phyloP scores from a whole-genome alignment of 2,888 invertebrate genomes.

The Oligia latruncula region DNA sequence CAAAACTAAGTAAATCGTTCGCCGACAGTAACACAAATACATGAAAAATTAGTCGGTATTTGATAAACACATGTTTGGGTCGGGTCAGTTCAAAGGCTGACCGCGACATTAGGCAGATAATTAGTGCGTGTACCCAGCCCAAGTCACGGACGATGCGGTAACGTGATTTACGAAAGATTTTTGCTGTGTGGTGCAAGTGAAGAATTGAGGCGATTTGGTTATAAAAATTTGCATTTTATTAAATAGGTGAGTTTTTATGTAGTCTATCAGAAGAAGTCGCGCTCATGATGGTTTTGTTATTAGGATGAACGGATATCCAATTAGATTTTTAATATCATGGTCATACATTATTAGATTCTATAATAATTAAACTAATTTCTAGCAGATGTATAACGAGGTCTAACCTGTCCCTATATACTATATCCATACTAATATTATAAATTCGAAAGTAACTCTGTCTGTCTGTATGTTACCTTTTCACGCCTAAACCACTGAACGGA shows the following conservation, averaged over 20 bases:
- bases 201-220: not conserved
- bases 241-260: not conserved
- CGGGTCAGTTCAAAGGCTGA: constrained; percentile 28
- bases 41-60: constrained; percentile 4
- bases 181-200: constrained; percentile 15
- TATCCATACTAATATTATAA: too few species aligned
- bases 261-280: not conserved
- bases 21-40: not conserved
- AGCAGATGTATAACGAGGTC: not conserved
- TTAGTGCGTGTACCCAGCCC: constrained; percentile 53
- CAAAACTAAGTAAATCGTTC: not conserved
- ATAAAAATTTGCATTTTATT: not conserved
- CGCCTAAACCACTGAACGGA: too few species aligned
- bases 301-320: not conserved
- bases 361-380: constrained; percentile 2
- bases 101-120: constrained; percentile 55
- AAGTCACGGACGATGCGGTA: constrained; percentile 14
- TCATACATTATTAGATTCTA: not conserved
- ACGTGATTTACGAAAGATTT: constrained; percentile 25
- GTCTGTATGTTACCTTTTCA: too few species aligned
- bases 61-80: constrained; percentile 8
- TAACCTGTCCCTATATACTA: too few species aligned
- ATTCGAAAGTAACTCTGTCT: too few species aligned
- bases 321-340: constrained; percentile 22
- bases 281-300: not conserved